Percentiles rank a stretch among this genome's conserved stretches.
These are phyloP conservation scores for Druon quercuslanigerum DNA, from an alignment of 1,140 invertebrate genomes.

Conservation along the genomic window DNA sequence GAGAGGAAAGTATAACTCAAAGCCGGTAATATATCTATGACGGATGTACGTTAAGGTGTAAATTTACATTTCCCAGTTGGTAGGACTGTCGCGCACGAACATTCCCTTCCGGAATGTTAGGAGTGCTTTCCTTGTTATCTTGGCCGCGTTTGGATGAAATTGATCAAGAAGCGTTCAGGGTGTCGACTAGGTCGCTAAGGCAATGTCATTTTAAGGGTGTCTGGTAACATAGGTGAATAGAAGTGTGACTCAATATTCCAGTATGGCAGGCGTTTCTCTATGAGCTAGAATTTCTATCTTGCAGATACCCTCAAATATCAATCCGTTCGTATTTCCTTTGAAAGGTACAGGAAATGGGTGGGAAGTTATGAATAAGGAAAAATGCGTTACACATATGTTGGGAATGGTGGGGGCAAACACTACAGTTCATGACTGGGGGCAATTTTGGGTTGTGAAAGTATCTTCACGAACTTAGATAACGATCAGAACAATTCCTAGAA, in stretches of 20 bases:
- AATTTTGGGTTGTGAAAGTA: too few relatives aligned
- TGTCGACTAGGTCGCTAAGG: not conserved
- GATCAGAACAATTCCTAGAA: too few relatives aligned
- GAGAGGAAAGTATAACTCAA: not conserved
- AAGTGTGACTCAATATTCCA: not conserved
- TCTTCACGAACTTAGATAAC: too few relatives aligned
- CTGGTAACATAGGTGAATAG: not conserved
- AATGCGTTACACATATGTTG: too few relatives aligned
- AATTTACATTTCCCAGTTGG: conserved; percentile 5
- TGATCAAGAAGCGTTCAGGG: not conserved
- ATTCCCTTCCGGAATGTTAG: not conserved
- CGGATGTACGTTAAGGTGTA: not conserved
- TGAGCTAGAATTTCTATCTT: not conserved
- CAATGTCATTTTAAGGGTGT: not conserved
- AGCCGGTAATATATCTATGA: not conserved
- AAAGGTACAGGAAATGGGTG: conserved; percentile 7
- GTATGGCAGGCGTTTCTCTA: too few relatives aligned
- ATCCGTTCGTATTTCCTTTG: not conserved
- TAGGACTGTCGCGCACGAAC: not conserved
- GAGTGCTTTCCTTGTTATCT: not conserved
- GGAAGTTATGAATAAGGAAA: conserved; percentile 18
- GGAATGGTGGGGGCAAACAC: too few relatives aligned
- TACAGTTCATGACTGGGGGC: too few relatives aligned
- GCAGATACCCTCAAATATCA: not conserved
- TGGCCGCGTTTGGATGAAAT: not conserved